phyloP scores from a whole-genome alignment of 2,797 vertebrate species.

The Labeo calbasu region DNA sequence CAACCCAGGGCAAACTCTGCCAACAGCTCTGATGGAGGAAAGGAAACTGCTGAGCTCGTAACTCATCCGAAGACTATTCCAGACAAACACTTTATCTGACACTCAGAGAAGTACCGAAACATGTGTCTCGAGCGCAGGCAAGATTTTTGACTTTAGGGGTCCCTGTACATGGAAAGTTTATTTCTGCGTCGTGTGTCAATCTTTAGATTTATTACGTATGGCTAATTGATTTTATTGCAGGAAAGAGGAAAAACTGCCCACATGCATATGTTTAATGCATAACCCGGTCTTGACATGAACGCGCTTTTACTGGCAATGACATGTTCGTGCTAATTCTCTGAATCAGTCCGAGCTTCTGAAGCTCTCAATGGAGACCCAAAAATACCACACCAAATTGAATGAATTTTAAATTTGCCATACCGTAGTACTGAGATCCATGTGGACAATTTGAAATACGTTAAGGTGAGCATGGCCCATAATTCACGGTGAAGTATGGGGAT shows the following conservation, averaged over 20 bases:
- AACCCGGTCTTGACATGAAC: conserved; percentile 42
- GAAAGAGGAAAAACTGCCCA: conserved; percentile 58
- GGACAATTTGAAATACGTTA: conserved; percentile 45
- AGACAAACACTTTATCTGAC: conserved; percentile 31
- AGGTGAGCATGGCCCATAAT: conserved; percentile 43
- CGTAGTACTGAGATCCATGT: not conserved
- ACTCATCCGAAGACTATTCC: conserved; percentile 33
- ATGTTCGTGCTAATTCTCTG: conserved; percentile 25
- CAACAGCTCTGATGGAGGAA: conserved; percentile 20
- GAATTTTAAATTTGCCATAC: conserved; percentile 44
- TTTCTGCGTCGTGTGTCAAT: conserved; percentile 46
- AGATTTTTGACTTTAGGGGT: conserved; percentile 44
- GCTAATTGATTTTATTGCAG: conserved; percentile 67
- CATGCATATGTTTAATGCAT: conserved; percentile 62
- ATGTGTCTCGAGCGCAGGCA: conserved; percentile 41
- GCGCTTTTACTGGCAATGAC: conserved; percentile 43
- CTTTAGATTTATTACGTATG: conserved; percentile 62
- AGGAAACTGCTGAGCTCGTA: conserved; percentile 34
- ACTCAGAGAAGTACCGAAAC: conserved; percentile 44
- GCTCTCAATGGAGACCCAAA: conserved; percentile 37
- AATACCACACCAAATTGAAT: conserved; percentile 48
- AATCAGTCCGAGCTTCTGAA: conserved; percentile 20
- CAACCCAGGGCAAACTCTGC: conserved; percentile 26
- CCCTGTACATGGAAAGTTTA: conserved; percentile 47
- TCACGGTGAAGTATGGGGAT: conserved; percentile 46